Conservation (phyloP, 2,888 invertebrate genomes). For the Callosobruchus maculatus region DNA sequence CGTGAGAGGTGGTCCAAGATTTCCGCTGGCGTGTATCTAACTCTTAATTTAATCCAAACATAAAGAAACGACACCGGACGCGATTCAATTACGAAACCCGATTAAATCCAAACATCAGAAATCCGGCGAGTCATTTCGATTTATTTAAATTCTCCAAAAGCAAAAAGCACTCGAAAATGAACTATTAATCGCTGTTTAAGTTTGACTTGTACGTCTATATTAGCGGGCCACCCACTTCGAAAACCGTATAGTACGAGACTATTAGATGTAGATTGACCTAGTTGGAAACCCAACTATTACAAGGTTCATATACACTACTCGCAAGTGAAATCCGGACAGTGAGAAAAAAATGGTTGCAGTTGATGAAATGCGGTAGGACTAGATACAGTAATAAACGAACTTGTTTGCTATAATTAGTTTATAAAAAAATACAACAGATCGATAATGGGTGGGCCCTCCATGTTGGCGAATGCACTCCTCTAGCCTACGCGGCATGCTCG, state of each 20-base stretch:
- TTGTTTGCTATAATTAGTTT: too few species aligned
- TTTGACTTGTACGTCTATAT: not conserved
- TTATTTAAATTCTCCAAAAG: not conserved
- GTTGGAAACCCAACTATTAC: too few species aligned
- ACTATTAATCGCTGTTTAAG: not conserved
- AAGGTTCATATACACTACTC: too few species aligned
- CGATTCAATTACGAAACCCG: not conserved
- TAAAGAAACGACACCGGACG: not conserved
- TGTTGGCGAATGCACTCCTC: too few species aligned
- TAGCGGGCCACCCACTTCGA: not conserved
- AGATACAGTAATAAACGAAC: too few species aligned
- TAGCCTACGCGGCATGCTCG: too few species aligned
- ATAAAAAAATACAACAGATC: too few species aligned
- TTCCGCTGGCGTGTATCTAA: not conserved
- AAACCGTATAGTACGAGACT: not conserved
- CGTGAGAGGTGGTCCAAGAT: not conserved
- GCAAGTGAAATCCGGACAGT: too few species aligned
- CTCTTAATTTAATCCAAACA: not conserved
- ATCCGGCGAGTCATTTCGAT: not conserved
- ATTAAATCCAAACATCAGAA: not conserved
- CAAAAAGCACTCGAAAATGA: not conserved
- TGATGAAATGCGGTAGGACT: too few species aligned
- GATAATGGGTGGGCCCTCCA: too few species aligned
- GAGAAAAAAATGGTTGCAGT: too few species aligned
- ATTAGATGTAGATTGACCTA: not conserved